phyloP scores from a whole-genome alignment of 2,888 invertebrate genomes.

The Chalcis sispes region DNA sequence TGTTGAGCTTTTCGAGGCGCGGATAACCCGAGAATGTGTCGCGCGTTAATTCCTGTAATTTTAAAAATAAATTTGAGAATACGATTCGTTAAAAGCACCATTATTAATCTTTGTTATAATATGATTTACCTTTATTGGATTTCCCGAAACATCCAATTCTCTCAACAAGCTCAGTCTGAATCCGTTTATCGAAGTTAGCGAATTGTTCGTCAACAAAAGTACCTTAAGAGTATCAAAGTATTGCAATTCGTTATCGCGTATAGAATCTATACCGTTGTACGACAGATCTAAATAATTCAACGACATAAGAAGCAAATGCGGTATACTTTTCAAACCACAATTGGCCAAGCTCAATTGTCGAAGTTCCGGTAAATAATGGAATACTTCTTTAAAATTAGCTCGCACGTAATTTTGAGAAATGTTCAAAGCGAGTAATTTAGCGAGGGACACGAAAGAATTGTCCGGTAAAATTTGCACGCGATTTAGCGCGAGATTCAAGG shows the following conservation, averaged over 20 bases:
- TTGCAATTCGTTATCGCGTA: constrained; percentile 84
- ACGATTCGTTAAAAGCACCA: not conserved
- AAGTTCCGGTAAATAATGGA: constrained; percentile 90
- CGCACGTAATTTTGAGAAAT: constrained; percentile 88
- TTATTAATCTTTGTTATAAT: too few relatives aligned
- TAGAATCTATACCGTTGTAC: constrained; percentile 84
- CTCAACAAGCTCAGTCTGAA: constrained; percentile 84
- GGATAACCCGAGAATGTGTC: constrained; percentile 85
- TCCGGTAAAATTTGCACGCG: constrained; percentile 90
- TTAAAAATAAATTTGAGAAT: not conserved
- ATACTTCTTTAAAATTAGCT: constrained; percentile 87
- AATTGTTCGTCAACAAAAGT: constrained; percentile 87
- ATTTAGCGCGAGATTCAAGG: constrained; percentile 87
- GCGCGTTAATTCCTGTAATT: constrained; percentile 80
- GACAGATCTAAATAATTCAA: constrained; percentile 89
- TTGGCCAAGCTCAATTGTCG: constrained; percentile 86
- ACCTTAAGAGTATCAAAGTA: constrained; percentile 84
- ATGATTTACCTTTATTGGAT: constrained; percentile 82
- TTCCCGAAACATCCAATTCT: constrained; percentile 87
- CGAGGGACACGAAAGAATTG: constrained; percentile 90
- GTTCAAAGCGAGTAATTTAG: constrained; percentile 87
- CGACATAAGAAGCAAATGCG: constrained; percentile 86
- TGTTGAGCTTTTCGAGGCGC: constrained; percentile 85
- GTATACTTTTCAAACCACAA: constrained; percentile 86
- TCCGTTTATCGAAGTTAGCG: constrained; percentile 85